Evolutionary conservation across 30 jellyfish, hydroid and myxozoan genomes (phyloP).

Genomic region (Sanderia malayensis): DNA sequence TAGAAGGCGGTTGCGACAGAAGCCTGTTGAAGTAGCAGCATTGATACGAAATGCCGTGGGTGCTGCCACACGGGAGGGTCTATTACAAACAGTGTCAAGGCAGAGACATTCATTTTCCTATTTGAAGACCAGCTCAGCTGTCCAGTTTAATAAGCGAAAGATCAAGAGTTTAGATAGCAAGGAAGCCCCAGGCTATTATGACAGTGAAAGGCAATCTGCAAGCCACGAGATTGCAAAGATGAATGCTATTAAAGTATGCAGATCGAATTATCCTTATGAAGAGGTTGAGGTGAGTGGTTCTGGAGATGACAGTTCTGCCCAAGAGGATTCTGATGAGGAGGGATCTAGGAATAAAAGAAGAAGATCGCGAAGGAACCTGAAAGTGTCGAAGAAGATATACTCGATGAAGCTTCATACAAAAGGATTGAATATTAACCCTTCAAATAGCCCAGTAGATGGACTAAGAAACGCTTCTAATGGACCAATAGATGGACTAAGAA

Average conservation of each 20-base stretch:
- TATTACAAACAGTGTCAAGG: background rate
- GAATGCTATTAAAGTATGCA: background rate
- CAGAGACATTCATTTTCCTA: background rate
- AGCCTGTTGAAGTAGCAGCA: background rate
- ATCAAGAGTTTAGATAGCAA: background rate
- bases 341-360: too few species aligned
- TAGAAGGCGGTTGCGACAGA: background rate
- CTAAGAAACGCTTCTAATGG: too few species aligned
- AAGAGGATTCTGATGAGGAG: too few species aligned
- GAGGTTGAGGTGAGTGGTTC: background rate
- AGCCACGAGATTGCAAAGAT: background rate
- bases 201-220: background rate
- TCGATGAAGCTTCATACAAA: too few species aligned
- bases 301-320: too few species aligned
- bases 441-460: too few species aligned
- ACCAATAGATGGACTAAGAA: too few species aligned
- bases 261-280: background rate
- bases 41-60: background rate
- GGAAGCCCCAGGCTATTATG: background rate
- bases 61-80: background rate
- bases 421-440: too few species aligned
- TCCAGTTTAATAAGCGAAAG: background rate
- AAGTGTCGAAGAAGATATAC: too few species aligned
- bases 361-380: too few species aligned
- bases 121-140: background rate